Evolutionary conservation across 2,888 invertebrate genomes (phyloP), one percentile per base, ranked within the genome.

Genomic region (Lomographa bimaculata): DNA sequence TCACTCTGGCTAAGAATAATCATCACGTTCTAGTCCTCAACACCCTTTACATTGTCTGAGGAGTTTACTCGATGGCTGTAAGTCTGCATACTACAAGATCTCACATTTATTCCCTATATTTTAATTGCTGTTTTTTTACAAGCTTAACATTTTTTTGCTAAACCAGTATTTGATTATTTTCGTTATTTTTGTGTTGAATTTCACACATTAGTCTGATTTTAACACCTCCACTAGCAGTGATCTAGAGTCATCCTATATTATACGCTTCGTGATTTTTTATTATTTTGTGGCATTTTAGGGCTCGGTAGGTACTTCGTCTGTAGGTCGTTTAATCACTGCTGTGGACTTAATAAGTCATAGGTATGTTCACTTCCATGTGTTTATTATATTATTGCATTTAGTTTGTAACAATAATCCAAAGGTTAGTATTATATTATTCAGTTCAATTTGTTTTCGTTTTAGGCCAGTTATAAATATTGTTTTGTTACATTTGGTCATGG

Each of bases 1-100:
- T 97, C 62, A 97, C 98, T 56, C 90, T 98, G 90, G 98, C 98
- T 79, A 98, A 98, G 91, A 98, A 98, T 91, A 98, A 98, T 91
- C 98, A 98, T 90, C 97, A 98, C 89, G 98, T 98, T 72, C 93
- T 98, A 86, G 97, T 98, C 81, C 92, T 98, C 87, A 96, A 97
- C 91, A 97, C 96, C 67, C 93, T 97, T 77, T 96, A 96, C 91
- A 96, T 96, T 91, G 93, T 95, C 90, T 96, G 94, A 94, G 93
- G 92, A 74, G 73, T 60, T 37, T 72, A 79, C 81, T 81, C 78
- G 76, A 81, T 82, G 84, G 86, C 86, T 85, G 87, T 89, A 89
- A 89, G 89, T 89, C 89, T 86, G 85, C 89, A 86, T 85, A 85
- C 82, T 84, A 85, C 89, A 81, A 87, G 89, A 89, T 89, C 87